A percentile compares a stretch with the other conserved stretches of the same genome.
These are phyloP conservation scores for Clepsis dumicolana DNA, from an alignment of 2,888 invertebrate species.

Conservation along the genomic window DNA sequence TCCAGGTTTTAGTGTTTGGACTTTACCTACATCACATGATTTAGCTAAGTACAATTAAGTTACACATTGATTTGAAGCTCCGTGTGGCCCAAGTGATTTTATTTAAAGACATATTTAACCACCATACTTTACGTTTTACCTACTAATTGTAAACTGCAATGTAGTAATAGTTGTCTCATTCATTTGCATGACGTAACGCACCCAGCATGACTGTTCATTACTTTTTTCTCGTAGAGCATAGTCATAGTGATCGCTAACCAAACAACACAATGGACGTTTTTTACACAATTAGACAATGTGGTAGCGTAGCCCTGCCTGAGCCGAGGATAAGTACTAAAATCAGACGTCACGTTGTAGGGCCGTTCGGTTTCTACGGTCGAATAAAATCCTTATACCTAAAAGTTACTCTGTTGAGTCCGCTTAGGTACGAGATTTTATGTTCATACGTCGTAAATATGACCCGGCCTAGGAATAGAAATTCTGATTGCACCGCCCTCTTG, in stretches of 20 bases:
- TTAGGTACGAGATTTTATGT: conserved; percentile 25
- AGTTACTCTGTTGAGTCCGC: conserved; percentile 9
- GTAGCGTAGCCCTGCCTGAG: neutral
- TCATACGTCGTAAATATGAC: conserved; percentile 30
- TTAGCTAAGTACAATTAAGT: too few species aligned
- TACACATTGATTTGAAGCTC: too few species aligned
- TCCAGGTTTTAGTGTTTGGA: too few species aligned
- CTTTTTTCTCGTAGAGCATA: neutral
- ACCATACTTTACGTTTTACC: too few species aligned
- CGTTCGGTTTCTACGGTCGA: conserved; percentile 16
- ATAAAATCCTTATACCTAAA: conserved; percentile 24
- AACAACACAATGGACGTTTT: neutral
- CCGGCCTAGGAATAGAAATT: conserved; percentile 13
- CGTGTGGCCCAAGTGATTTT: too few species aligned
- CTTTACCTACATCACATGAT: too few species aligned
- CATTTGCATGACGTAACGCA: neutral
- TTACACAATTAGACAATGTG: neutral
- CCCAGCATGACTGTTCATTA: neutral
- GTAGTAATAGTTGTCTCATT: neutral
- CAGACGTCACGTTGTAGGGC: conserved; percentile 20
- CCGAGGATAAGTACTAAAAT: conserved; percentile 9
- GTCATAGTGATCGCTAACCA: neutral
- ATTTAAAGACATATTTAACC: too few species aligned
- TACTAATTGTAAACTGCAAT: too few species aligned
- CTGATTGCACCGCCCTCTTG: neutral